Conservation (phyloP, 2,113 vertebrate species). For the Petroica traversi region DNA sequence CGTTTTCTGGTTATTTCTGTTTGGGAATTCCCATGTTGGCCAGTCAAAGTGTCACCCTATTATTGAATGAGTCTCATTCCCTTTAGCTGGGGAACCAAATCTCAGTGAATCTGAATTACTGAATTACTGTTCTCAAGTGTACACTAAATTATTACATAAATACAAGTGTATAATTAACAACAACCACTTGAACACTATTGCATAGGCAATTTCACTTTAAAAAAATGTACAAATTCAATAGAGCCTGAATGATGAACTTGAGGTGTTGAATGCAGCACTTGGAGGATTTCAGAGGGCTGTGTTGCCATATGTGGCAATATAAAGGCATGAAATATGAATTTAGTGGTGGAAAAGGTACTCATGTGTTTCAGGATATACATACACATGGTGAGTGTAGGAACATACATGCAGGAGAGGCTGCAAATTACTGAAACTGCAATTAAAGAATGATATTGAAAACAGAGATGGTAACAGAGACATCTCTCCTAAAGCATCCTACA, state of each 20-base stretch:
- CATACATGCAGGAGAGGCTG: not conserved
- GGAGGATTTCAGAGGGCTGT: not conserved
- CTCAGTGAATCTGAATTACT: constrained; percentile 3
- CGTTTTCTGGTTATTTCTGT: not conserved
- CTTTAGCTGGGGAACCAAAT: not conserved
- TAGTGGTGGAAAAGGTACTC: not conserved
- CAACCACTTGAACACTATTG: not conserved
- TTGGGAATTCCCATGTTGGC: not conserved
- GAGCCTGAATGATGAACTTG: not conserved
- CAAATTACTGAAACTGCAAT: not conserved
- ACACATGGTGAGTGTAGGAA: not conserved
- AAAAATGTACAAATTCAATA: not conserved
- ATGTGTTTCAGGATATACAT: not conserved
- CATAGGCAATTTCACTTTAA: not conserved
- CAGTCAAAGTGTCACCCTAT: not conserved
- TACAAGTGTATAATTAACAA: constrained; percentile 15
- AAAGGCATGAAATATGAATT: not conserved
- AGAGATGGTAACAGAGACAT: not conserved
- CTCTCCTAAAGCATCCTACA: not conserved
- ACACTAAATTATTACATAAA: constrained; percentile 22
- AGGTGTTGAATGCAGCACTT: not conserved
- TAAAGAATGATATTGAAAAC: not conserved
- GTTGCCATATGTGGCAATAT: not conserved
- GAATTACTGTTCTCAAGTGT: constrained; percentile 22
- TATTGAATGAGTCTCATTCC: not conserved